These are phyloP conservation scores for Lacerta agilis DNA, from an alignment of 2,797 vertebrate species.

Conservation along the genomic window DNA sequence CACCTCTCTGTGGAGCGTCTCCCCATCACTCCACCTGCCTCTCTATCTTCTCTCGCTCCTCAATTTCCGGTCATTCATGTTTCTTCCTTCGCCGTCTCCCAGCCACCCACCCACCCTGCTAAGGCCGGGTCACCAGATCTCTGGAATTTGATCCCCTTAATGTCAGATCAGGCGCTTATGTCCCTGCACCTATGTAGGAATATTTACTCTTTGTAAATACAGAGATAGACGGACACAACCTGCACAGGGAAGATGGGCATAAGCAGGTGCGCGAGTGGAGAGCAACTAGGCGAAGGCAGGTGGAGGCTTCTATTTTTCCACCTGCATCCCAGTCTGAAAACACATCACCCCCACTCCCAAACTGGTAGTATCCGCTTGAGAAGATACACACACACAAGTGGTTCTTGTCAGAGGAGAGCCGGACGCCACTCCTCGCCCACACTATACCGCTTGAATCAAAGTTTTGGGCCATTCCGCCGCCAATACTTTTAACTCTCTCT, in stretches of 20 bases:
- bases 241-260: not conserved
- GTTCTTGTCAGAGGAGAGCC: not conserved
- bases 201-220: not conserved
- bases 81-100: not conserved
- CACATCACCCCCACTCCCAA: rapidly evolving
- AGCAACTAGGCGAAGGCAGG: too few relatives aligned
- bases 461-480: not conserved
- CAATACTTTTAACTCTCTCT: too few relatives aligned
- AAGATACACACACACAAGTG: too few relatives aligned
- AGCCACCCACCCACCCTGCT: too few relatives aligned
- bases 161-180: too few relatives aligned
- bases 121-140: not conserved
- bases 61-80: not conserved
- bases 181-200: not conserved
- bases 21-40: too few relatives aligned
- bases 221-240: not conserved
- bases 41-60: too few relatives aligned
- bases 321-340: not conserved
- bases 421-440: not conserved
- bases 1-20: not conserved
- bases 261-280: not conserved
- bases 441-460: not conserved
- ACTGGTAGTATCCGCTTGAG: not conserved
- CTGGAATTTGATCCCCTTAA: not conserved
- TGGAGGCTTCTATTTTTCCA: not conserved